Conservation (phyloP, 2,888 invertebrate genomes). For the Eurytoma adleriae region DNA sequence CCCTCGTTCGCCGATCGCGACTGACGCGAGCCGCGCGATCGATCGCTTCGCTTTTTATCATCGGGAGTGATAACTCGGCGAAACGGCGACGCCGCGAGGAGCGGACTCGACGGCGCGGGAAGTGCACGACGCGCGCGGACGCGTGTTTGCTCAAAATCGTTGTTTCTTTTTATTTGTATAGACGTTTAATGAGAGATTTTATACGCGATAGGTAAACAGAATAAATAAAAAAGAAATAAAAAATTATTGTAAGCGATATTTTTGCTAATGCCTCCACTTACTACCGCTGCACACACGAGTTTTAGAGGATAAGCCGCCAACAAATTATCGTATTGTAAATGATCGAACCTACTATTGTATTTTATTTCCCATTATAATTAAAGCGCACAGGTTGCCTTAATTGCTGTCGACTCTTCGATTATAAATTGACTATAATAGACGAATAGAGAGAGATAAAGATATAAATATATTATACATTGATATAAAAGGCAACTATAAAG, state of each 20-base stretch:
- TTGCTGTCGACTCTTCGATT: background rate
- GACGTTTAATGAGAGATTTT: constrained; percentile 72
- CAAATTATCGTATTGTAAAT: constrained; percentile 16
- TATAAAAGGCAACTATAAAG: constrained; percentile 24
- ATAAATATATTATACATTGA: background rate
- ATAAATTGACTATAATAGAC: background rate
- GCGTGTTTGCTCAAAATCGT: constrained; percentile 72
- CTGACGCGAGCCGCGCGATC: no score
- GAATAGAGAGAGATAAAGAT: background rate
- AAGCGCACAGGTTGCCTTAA: constrained; percentile 3
- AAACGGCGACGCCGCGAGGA: background rate
- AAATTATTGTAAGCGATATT: constrained; percentile 68
- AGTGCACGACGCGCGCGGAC: background rate
- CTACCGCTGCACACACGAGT: constrained; percentile 32
- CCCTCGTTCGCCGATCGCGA: no score
- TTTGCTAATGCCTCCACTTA: constrained; percentile 68
- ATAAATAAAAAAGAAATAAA: constrained; percentile 64
- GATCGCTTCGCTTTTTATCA: constrained; percentile 12
- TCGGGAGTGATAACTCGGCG: constrained; percentile 11
- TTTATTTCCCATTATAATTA: constrained; percentile 4
- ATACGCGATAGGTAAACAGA: constrained; percentile 29
- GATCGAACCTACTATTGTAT: constrained; percentile 12
- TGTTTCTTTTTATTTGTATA: constrained; percentile 71
- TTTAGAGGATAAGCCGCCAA: constrained; percentile 37
- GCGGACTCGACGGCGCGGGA: constrained; percentile 6